Conservation (phyloP, 2,113 vertebrate genomes). For the Coryphaenoides rupestris region DNA sequence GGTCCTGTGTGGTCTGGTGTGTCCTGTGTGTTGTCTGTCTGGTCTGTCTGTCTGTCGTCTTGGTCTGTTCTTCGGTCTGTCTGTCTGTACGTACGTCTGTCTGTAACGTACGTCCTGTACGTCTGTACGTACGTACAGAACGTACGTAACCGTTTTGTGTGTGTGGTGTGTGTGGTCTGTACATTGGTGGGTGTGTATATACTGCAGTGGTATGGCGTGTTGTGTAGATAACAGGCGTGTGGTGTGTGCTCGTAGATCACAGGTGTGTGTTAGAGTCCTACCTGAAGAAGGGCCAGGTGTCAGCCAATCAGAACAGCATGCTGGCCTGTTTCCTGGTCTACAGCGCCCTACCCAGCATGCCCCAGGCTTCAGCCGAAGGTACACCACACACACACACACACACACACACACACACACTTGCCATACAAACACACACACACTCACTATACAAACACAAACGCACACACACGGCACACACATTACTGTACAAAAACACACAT, state of each 20-base stretch:
- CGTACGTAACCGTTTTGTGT: no score
- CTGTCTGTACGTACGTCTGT: no score
- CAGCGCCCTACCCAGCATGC: conserved; percentile 81
- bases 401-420: conserved; percentile 6
- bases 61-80: no score
- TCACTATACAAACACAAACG: conserved; percentile 22
- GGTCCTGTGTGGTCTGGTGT: no score
- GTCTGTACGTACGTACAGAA: no score
- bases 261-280: conserved; percentile 78
- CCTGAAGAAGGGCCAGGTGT: conserved; percentile 71
- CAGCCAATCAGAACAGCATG: conserved; percentile 71
- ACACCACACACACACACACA: conserved; percentile 72
- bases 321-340: conserved; percentile 91
- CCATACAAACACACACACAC: conserved; percentile 10
- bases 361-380: conserved; percentile 32
- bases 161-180: background rate
- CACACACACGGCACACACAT: conserved; percentile 62
- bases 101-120: no score
- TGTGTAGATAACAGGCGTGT: background rate
- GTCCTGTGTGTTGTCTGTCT: no score
- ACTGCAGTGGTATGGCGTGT: conserved; percentile 69
- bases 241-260: conserved; percentile 67
- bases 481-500: no score
- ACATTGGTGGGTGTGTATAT: conserved; percentile 56
- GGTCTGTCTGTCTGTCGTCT: no score